Base-by-base conservation (phyloP, 2,797 vertebrate genomes). In the Sebastes goodei region DNA sequence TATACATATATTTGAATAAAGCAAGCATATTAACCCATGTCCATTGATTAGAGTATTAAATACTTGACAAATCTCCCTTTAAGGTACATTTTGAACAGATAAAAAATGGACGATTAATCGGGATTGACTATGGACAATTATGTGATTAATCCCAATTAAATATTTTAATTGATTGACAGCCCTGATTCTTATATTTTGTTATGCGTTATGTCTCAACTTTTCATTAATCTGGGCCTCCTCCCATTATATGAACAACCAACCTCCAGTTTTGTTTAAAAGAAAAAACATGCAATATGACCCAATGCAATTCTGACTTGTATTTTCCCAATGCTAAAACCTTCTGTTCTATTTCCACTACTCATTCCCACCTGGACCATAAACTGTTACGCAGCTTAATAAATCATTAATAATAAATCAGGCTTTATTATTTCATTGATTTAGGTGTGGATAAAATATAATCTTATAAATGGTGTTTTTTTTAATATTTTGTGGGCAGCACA, bases 161-260 rank as follows among this genome's bases (percentile, higher is more conserved):
- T 46, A 46, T 46, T 46, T 46, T 0, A 17, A 17, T 17, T 0
- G 0, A 46, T 46, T 46, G 42, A 46, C 42, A 17, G 0, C 42
- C 15, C 42, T 0, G 0, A 46, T 46, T 4, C 42, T 46, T 46
- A 46, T 46, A 46, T 46, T 17, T 46, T 46, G 42, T 46, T 46
- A 10, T 35, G n/a, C 32, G 29, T 4, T 63, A 12, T 35, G 10
- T 27, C 15, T 0, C 10, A 53, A 20, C 29, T 14, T 21, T 11
- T 0, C 29, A 61, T 64, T 32, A 27, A 62, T 35, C 10, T 27
- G 11, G 21, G 23, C 32, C 11, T 63, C 23, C n/a, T 70, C 9
- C 0, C 12, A 29, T n/a, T 12, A 30, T 17, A 46, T 20, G 25
- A 4, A 49, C n/a, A 67, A 49, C 7, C 21, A 42, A 15, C 38